phyloP scores from a whole-genome alignment of 2,113 vertebrate species.

The Octodon degus region DNA sequence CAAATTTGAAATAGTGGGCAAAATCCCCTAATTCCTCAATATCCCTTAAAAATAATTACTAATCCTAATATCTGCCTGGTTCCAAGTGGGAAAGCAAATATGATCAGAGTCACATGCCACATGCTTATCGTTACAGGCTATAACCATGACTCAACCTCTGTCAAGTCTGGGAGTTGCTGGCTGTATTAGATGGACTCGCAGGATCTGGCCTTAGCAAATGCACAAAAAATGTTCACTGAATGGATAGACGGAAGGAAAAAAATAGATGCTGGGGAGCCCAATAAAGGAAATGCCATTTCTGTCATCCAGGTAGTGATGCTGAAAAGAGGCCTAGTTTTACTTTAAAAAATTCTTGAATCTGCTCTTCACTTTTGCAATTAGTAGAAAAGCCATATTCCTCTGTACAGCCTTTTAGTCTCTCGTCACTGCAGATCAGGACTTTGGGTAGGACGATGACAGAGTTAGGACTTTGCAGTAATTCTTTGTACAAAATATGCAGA shows the following conservation, averaged over 20 bases:
- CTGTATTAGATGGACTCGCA: background rate
- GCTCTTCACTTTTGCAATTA: background rate
- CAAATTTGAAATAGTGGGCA: background rate
- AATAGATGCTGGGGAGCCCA: background rate
- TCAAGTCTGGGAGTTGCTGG: background rate
- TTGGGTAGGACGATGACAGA: background rate
- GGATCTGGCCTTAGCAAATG: background rate
- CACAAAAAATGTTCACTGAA: constrained; percentile 1
- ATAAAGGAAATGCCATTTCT: background rate
- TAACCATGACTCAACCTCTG: background rate
- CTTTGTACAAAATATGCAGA: background rate
- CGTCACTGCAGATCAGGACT: background rate
- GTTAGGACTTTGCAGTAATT: background rate
- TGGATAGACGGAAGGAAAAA: background rate
- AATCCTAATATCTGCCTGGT: background rate
- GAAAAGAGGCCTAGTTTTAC: background rate
- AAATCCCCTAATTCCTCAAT: background rate
- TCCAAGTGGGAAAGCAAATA: background rate
- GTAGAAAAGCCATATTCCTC: background rate
- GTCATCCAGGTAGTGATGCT: background rate
- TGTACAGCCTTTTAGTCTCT: background rate
- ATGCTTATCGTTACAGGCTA: background rate
- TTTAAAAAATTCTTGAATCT: background rate
- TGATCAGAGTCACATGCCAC: background rate
- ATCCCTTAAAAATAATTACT: background rate